Percentiles rank a stretch among this genome's conserved stretches.
Evolutionary conservation across 2,797 vertebrate genomes (phyloP).

Genomic region (Phataginus tricuspis): DNA sequence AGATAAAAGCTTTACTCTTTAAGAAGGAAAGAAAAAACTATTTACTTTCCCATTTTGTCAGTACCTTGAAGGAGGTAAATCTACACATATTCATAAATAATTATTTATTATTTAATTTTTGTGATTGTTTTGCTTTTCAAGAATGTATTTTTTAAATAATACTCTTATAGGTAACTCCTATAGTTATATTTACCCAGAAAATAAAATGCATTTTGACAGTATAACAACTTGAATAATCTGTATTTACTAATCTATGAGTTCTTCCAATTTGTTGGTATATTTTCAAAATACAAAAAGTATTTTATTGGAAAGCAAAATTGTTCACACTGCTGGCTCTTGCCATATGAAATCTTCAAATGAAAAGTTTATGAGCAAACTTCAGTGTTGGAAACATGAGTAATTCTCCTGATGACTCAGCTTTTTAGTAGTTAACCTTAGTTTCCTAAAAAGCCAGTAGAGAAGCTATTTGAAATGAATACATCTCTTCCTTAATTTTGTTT

Average conservation of each 20-base stretch:
- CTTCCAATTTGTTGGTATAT: background rate
- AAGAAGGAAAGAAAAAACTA: background rate
- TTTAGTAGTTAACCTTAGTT: background rate
- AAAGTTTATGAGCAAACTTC: background rate
- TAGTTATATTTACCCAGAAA: background rate
- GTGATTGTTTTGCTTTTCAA: background rate
- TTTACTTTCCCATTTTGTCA: background rate
- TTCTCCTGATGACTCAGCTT: background rate
- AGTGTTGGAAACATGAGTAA: background rate
- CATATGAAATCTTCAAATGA: background rate
- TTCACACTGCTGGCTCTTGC: background rate
- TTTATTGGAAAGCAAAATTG: background rate
- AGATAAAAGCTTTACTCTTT: background rate
- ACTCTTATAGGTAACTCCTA: background rate
- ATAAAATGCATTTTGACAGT: background rate
- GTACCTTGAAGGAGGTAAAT: background rate
- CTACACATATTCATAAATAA: background rate
- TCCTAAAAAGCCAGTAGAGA: constrained; percentile 41
- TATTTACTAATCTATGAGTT: background rate
- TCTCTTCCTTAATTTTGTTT: constrained; percentile 63
- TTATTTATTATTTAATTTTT: background rate
- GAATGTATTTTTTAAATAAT: background rate
- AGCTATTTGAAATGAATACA: background rate
- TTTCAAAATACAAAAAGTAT: background rate
- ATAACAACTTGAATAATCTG: background rate